Percentiles rank a stretch among this genome's conserved stretches.
phyloP scores from a whole-genome alignment of 2,113 vertebrate genomes.

The Mormyrus iriodes region DNA sequence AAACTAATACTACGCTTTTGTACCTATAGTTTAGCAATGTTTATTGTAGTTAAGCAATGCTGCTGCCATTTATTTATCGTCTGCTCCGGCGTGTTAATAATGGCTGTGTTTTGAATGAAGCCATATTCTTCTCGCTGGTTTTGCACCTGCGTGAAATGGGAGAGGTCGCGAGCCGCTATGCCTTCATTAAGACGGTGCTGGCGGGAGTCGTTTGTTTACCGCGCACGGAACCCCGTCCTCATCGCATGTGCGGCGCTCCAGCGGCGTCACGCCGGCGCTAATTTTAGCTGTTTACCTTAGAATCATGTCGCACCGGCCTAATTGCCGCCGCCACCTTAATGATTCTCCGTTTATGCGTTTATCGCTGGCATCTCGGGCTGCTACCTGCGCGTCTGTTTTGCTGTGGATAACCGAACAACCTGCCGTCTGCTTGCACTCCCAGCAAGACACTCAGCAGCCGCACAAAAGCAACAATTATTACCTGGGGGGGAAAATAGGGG shows the following conservation, averaged over 20 bases:
- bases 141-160: not conserved
- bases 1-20: not conserved
- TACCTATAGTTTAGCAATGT: not conserved
- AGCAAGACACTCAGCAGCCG: not conserved
- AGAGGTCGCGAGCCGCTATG: not conserved
- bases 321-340: conserved; percentile 3
- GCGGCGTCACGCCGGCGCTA: not conserved
- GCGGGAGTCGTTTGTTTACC: not conserved
- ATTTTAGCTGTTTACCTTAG: conserved; percentile 23
- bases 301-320: conserved; percentile 5
- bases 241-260: not conserved
- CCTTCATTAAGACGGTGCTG: not conserved
- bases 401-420: conserved; percentile 11
- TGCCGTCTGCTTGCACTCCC: not conserved
- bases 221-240: not conserved
- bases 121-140: not conserved
- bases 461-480: conserved; percentile 12
- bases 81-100: not conserved
- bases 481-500: conserved; percentile 3
- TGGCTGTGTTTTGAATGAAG: not conserved
- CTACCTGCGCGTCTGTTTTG: not conserved
- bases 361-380: not conserved
- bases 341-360: conserved; percentile 8
- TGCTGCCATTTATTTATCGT: not conserved
- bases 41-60: conserved; percentile 1